Base-by-base conservation (phyloP, 92 coral and sea anemone species). In the Diadumene lineata region DNA sequence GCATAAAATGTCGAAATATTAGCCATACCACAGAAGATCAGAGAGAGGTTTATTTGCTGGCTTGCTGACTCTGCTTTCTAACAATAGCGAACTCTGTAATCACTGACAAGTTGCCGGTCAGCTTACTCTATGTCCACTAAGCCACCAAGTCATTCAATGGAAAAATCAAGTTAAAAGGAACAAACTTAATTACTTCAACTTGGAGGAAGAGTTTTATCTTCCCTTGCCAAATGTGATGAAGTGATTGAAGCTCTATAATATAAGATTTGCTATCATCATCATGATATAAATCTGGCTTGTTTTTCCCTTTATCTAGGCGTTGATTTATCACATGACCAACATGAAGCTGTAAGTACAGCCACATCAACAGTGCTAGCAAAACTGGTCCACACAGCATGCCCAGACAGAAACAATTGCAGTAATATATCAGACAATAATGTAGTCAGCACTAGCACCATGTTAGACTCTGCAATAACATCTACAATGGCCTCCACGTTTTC, bases 351-450 rank as follows among this genome's bases (percentile, higher is more conserved):
- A 33, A 72, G 66, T 31, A 32, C 80, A 26, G 67, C 82, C 31
- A 76, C 68, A 11, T 76, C 91, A 50, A 81, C 83, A 73, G 94
- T 93, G 15, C 58, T 91, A 24, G 97, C 87, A 46, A 91, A 90
- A 4, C 84, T 91, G 19, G 97, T 91, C 0, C 97, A 83, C 31
- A 91, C 97, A 32, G 97, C 97, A 17, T 87, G 92, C 56, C 84
- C 84, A 79, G 85, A 53, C 58, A 15, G 19, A 15, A 53, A 21
- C 4, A 13, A 15, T 6, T 53, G 58, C 58, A 53, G 58, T 16
- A 44, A 22, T 26, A 51, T 61, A 27, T 58, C 32, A 19, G 70
- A 10, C 25, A 51, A 60, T 24, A n/a, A 48, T 23, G 60, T 60
- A 16, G 58, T 43, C 48, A 43, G 75, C 21, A 70, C 75, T 1